Conservation (phyloP, 2,888 invertebrate genomes). For the Leptodirus hochenwartii region DNA sequence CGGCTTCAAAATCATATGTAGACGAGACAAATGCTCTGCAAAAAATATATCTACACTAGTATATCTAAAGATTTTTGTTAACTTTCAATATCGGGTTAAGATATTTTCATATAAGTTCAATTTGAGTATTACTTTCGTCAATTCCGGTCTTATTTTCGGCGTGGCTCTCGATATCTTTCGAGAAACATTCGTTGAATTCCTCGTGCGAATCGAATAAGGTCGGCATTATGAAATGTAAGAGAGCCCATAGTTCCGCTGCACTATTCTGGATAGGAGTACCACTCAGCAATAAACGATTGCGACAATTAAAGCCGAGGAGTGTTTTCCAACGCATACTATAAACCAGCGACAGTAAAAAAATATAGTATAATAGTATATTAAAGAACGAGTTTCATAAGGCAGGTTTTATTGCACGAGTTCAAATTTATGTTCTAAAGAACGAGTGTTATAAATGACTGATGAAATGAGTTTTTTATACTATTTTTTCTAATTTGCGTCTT, state of each 20-base stretch:
- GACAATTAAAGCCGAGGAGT: slow-evolving; percentile 78
- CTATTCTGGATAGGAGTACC: slow-evolving; percentile 95
- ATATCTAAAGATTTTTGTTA: too few species aligned
- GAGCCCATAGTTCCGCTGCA: slow-evolving; percentile 91
- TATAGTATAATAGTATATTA: too few species aligned
- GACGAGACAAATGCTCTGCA: slow-evolving; percentile 71
- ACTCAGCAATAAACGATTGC: slow-evolving; percentile 65
- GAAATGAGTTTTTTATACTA: too few species aligned
- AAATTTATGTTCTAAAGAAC: too few species aligned
- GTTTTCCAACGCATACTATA: slow-evolving; percentile 90
- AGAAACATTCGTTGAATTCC: slow-evolving; percentile 96
- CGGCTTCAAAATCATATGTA: slow-evolving; percentile 90
- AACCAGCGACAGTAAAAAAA: too few species aligned
- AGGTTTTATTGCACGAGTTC: too few species aligned
- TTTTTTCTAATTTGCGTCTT: too few species aligned
- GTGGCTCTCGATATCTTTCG: slow-evolving; percentile 91
- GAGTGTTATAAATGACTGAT: too few species aligned
- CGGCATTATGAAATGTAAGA: slow-evolving; percentile 91
- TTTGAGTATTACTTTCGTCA: slow-evolving; percentile 86
- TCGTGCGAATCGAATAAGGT: slow-evolving; percentile 91
- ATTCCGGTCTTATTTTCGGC: slow-evolving; percentile 91
- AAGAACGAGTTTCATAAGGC: too few species aligned
- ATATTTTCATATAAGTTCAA: too few species aligned
- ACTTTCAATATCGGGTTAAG: too few species aligned
- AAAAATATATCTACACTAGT: too few species aligned